Percentiles rank a stretch among this genome's conserved stretches.
Evolutionary conservation across 2,888 invertebrate species (phyloP).

Genomic region (Scotopteryx bipunctaria): DNA sequence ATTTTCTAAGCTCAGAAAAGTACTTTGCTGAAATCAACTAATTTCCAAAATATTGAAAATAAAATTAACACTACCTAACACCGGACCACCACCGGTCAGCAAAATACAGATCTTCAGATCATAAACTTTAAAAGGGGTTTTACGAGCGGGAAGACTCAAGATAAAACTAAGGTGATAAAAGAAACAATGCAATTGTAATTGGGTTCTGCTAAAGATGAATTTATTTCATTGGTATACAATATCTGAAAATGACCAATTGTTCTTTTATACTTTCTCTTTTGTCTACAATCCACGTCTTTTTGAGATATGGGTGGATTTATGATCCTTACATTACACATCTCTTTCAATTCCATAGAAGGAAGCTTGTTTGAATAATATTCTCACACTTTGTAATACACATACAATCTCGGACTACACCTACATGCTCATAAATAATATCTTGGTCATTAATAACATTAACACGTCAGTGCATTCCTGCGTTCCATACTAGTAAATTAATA

Average conservation of each 20-base stretch:
- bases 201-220: constrained; percentile 18
- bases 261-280: too few relatives aligned
- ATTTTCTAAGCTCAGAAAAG: too few relatives aligned
- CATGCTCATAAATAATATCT: constrained; percentile 15
- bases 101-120: constrained; percentile 23
- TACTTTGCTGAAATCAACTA: too few relatives aligned
- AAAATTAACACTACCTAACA: too few relatives aligned
- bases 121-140: constrained; percentile 32
- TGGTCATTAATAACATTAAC: constrained; percentile 10
- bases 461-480: constrained; percentile 17
- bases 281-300: too few relatives aligned
- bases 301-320: not conserved
- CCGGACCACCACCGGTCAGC: constrained; percentile 13
- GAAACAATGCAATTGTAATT: constrained; percentile 26
- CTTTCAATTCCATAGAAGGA: not conserved
- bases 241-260: too few relatives aligned
- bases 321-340: not conserved
- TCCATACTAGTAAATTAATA: constrained; percentile 19
- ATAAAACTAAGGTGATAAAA: constrained; percentile 33
- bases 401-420: constrained; percentile 12
- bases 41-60: too few relatives aligned
- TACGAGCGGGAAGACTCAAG: constrained; percentile 31
- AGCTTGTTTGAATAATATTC: not conserved
- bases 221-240: constrained; percentile 20
- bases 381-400: not conserved